Conservation (phyloP, 2,113 vertebrate genomes). For the Scatophagus argus region DNA sequence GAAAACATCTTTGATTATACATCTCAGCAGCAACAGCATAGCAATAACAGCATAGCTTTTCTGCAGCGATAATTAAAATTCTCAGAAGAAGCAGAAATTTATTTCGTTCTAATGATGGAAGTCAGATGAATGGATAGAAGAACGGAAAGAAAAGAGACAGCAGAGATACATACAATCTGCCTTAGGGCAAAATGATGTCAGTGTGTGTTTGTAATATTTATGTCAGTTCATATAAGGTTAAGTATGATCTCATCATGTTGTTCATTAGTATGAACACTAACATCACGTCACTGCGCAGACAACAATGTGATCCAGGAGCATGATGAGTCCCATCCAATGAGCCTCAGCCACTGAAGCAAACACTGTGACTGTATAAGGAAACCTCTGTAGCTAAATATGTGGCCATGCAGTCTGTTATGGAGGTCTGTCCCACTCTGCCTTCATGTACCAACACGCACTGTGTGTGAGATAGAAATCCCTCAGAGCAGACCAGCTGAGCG, state of each 20-base stretch:
- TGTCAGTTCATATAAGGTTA: background rate
- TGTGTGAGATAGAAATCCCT: background rate
- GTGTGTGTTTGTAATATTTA: background rate
- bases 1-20: too few species aligned
- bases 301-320: background rate
- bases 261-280: background rate
- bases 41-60: too few species aligned
- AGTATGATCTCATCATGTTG: background rate
- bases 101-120: too few species aligned
- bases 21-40: too few species aligned
- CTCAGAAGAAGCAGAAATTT: too few species aligned
- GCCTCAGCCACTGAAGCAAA: background rate
- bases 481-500: background rate
- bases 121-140: background rate
- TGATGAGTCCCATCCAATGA: background rate
- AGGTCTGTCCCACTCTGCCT: background rate
- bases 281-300: background rate
- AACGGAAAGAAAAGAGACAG: background rate
- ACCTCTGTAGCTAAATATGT: background rate
- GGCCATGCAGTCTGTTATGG: background rate
- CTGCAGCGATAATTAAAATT: too few species aligned
- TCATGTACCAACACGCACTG: conserved; percentile 9
- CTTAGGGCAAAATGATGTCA: background rate
- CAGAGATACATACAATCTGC: background rate
- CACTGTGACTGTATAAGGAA: background rate